phyloP scores from a whole-genome alignment of 1,140 invertebrate species.

The Eriocheir sinensis region DNA sequence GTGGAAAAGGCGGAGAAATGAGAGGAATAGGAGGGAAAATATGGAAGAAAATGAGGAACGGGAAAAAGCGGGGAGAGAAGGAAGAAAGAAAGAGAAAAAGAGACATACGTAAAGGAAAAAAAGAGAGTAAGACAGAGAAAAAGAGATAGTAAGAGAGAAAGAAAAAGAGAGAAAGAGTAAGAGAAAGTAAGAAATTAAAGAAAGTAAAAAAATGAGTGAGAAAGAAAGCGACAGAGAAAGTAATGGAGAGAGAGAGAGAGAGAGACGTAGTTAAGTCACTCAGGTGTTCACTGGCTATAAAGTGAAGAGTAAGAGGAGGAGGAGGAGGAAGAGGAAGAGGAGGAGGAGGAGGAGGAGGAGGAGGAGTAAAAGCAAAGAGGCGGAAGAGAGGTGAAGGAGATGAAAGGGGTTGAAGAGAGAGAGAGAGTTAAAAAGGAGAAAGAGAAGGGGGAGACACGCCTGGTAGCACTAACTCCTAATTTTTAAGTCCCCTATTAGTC shows the following conservation, averaged over 20 bases:
- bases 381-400: background rate
- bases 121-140: background rate
- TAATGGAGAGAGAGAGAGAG: background rate
- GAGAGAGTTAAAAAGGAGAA: constrained; percentile 8
- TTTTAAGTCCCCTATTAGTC: too few relatives aligned
- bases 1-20: background rate
- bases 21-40: background rate
- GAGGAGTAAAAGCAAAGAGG: too few relatives aligned
- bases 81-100: background rate
- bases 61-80: background rate
- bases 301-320: background rate
- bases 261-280: background rate
- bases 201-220: background rate
- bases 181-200: background rate
- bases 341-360: too few relatives aligned
- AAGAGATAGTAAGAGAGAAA: too few relatives aligned
- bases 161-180: too few relatives aligned
- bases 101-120: background rate
- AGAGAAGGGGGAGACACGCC: too few relatives aligned
- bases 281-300: background rate
- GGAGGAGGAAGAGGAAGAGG: background rate
- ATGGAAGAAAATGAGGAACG: background rate
- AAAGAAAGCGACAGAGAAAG: background rate
- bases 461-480: too few relatives aligned
- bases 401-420: constrained; percentile 9